Evolutionary conservation across 2,888 invertebrate species (phyloP), one percentile per base, ranked within the genome.

Genomic region (Hirtodrosophila cameraria): DNA sequence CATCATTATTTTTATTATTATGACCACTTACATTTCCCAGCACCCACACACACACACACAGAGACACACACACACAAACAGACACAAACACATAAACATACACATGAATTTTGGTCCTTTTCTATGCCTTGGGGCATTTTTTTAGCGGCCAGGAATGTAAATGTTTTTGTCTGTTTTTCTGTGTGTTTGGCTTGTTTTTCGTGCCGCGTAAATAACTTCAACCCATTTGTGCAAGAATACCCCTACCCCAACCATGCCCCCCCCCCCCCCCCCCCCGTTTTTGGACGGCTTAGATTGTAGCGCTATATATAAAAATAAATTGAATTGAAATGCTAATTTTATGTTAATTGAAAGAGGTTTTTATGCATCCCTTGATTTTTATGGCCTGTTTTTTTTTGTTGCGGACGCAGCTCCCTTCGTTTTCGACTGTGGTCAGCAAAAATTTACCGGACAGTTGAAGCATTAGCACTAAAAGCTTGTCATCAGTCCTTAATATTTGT

Each of bases 1-100:
- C 88, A 88, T 89, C 89, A 88, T 89, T 89, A 89, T 88, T 89
- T 89, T 89, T 89, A 89, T 89, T 89, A 89, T 89, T 89, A 89
- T 89, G 87, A 73, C 86, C 83, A 85, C 87, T 86, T 83, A 83
- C 86, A 82, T 74, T 75, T 73, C 66, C 65, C 74, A 58, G 62
- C 74, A 60, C 73, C 63, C 84, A 71, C 75, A 43, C 65, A 28
- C 20, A 18, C 45, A 30, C 31, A 42, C 39, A 39, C 39, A 48
- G 9, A 41, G 35, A 27, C 30, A 45, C 48, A 30, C 39, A 52
- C n/a, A 16, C 5, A 48, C 11, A n/a, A n/a, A n/a, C n/a, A n/a
- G n/a, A n/a, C n/a, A n/a, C n/a, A n/a, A n/a, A n/a, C n/a, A n/a
- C n/a, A 23, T 3, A 38, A 54, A 53, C 50, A 72, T 31, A 50